Evolutionary conservation across 30 jellyfish, hydroid and myxozoan species (phyloP).

Genomic region (Hydra vulgaris): DNA sequence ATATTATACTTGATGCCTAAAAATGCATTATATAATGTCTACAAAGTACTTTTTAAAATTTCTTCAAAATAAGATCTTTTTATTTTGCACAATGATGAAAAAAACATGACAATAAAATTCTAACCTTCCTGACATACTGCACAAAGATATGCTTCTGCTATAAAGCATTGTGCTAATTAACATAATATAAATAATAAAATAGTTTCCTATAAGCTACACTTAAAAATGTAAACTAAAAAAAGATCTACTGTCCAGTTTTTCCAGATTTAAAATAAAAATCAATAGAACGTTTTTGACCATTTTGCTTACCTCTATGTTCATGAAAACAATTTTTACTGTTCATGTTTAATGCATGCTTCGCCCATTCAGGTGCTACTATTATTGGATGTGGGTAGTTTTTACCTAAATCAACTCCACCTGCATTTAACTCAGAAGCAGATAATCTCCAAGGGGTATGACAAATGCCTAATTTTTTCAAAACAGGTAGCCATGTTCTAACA

Average conservation of each 20-base stretch:
- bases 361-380: conserved; percentile 59
- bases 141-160: no score
- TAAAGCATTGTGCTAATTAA: no score
- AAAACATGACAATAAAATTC: no score
- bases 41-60: no score
- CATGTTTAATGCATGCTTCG: conserved; percentile 13
- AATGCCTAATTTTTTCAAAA: conserved; percentile 13
- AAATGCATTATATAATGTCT: no score
- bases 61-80: no score
- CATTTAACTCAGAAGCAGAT: conserved; percentile 12
- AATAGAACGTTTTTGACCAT: conserved; percentile 22
- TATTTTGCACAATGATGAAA: no score
- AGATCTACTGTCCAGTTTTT: not conserved
- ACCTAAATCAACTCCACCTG: conserved; percentile 22
- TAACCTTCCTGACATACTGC: no score
- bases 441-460: conserved; percentile 52
- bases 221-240: no score
- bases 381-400: conserved; percentile 43
- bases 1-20: no score
- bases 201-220: no score
- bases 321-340: not conserved
- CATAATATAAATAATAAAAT: no score
- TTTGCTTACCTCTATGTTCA: conserved; percentile 12
- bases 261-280: conserved; percentile 51
- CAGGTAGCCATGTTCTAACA: conserved; percentile 54